A percentile compares a stretch with the other conserved stretches of the same genome.
phyloP scores from a whole-genome alignment of 2,797 vertebrate genomes.

The Synanceia verrucosa region DNA sequence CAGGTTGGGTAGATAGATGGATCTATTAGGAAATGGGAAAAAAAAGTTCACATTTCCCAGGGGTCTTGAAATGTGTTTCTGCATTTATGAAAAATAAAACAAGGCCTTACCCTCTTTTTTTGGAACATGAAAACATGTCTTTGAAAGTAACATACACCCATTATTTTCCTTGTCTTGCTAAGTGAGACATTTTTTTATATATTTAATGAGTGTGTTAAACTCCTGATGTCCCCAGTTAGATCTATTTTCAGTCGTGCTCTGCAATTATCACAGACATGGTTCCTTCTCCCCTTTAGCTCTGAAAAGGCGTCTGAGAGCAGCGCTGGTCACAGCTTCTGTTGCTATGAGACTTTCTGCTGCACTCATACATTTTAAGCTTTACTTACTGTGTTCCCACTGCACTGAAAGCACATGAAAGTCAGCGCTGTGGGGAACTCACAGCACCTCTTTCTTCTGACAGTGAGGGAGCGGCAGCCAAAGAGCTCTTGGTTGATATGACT shows the following conservation, averaged over 20 bases:
- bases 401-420: background rate
- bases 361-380: conserved; percentile 1
- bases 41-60: background rate
- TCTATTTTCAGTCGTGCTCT: background rate
- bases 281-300: background rate
- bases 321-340: background rate
- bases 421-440: background rate
- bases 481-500: conserved; percentile 26
- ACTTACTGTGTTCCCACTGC: background rate
- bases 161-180: background rate
- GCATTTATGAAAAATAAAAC: background rate
- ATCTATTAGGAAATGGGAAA: background rate
- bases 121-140: background rate
- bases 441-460: background rate
- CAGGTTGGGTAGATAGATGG: background rate
- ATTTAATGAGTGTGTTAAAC: no score
- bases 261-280: background rate
- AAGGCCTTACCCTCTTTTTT: background rate
- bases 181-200: no score
- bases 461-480: conserved; percentile 26
- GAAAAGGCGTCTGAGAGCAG: background rate
- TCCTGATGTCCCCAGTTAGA: background rate
- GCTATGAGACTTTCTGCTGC: background rate
- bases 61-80: background rate
- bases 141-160: background rate